Base-by-base conservation (phyloP, 2,797 vertebrate species). In the Aselliscus stoliczkanus region DNA sequence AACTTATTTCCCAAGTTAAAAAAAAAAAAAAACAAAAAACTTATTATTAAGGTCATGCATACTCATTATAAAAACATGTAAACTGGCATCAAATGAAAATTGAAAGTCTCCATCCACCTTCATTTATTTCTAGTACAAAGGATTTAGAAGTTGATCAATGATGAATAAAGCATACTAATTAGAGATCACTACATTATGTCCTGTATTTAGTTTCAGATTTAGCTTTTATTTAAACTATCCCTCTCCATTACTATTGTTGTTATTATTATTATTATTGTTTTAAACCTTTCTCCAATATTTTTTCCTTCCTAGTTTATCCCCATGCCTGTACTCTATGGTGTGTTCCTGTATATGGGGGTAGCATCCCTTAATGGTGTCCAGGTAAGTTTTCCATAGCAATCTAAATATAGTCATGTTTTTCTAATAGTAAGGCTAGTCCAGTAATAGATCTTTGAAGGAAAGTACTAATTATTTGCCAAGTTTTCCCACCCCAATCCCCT, bases 341-440 rank as follows among this genome's bases (percentile, higher is more conserved):
- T 99, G 93, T 99, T 99, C 98, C 99, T 99, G 4, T 99, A 99
- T 97, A 99, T 99, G 99, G 99, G 99, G 0, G 99, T 99, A 0
- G 99, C 99, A 0, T 99, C 99, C 7, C 99, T 99, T 60, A 99
- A 99, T 0, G 99, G 99, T 1, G 99, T 99, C 47, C 99, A 99
- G 99, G 99, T 99, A 97, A 98, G 98, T 98, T 79, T 75, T 86
- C 60, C 11, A 6, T 64, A 14, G 39, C 31, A 75, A 56, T 69
- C 29, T 31, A 39, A 82, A 27, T 7, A 52, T 31, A 21, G 18
- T 67, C 17, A 14, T 21, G 2, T 27, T 31, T 34, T 94, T 91
- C 44, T 62, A 4, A 18, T 20, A 31, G 52, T 52, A 39, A 29
- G 17, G 72, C 47, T 20, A n/a, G 2, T n/a, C 27, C 37, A 83